Evolutionary conservation across 2,113 vertebrate species (phyloP), one percentile per base, ranked within the genome.

Genomic region (Corydoras maculifer): DNA sequence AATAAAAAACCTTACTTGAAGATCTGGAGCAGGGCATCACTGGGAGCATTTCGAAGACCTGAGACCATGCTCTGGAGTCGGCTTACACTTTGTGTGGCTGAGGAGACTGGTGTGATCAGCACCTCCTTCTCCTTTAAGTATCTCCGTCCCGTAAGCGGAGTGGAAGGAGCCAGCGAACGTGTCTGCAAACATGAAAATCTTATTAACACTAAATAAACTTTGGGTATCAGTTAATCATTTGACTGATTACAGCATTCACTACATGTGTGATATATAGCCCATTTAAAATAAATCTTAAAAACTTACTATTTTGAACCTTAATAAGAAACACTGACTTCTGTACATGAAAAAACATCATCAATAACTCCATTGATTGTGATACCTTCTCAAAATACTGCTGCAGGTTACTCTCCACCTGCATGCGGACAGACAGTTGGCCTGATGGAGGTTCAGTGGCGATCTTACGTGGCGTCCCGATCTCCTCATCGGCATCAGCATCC

Each of bases 361-460:
- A 2, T 25, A 25, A 25, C 18, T 25, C 18, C 18, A 25, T 25
- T 25, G 18, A 25, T 25, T 25, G 35, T 43, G 54, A 75, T 85
- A 98, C 95, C 92, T 97, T 98, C 81, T 94, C 92, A 76, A 94
- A 91, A 59, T 97, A 94, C 51, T 95, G 94, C 70, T 95, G 94
- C 35, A 95, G 90, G 59, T 91, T 91, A 78, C 76, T 91, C 57
- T 94, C 93, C 81, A 90, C 75, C 8, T 84, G 89, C 83, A 86
- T 86, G 75, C 87, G 88, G 13, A 84, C 74, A 2, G 86, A 80
- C 0, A 72, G 76, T 48, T 86, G 93, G 10, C 87, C 89, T 9
- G 78, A 64, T 0, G 85, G 76, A 1, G 86, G 14, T 0, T 91
- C 93, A 8, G 81, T 67, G 53, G 85, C 18, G 5, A 86, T 77